Base-by-base conservation (phyloP, 2,797 vertebrate genomes). In the Mus spretus region DNA sequence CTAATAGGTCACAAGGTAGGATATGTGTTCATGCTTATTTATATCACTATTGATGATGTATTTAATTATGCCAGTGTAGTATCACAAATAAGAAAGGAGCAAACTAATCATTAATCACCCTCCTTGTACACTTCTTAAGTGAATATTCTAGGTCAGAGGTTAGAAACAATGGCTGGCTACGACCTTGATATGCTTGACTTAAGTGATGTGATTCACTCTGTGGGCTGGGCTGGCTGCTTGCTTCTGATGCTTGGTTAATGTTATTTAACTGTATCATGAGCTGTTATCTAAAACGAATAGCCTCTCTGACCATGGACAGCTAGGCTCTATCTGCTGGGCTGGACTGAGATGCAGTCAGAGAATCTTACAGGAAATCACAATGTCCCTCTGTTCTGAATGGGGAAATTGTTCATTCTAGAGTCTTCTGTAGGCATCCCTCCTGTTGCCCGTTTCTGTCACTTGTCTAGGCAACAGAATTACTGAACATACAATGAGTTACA, bases 1-100 rank as follows among this genome's bases (percentile, higher is more conserved):
- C 47, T 65, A 44, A 83, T 19, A 53, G 15, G 4, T 26, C 19
- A 92, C 12, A 84, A 24, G n/a, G 5, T 9, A 61, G 50, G 31
- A 20, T 3, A 3, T 34, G 24, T 2, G 59, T 82, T 74, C 37
- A 34, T 47, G 22, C 19, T 65, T n/a, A 50, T 65, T 65, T 74
- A 96, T 28, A 40, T 24, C 0, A 86, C 83, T 40, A 17, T 0
- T 94, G 88, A 91, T 0, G 20, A 8, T 6, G 13, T 72, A 61
- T 3, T 61, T 55, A 63, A 0, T 40, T 95, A 85, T 90, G 82
- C 9, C 47, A 34, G 86, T 4, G n/a, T 13, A 81, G 13, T 78
- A 22, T 22, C 86, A 93, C 78, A 22, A 95, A 83, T 2, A 65
- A 84, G 31, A 87, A 79, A 96, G 93, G 95, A 78, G 70, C 26